phyloP scores from a whole-genome alignment of 2,888 invertebrate species.

The Sinhomidia bicolor region DNA sequence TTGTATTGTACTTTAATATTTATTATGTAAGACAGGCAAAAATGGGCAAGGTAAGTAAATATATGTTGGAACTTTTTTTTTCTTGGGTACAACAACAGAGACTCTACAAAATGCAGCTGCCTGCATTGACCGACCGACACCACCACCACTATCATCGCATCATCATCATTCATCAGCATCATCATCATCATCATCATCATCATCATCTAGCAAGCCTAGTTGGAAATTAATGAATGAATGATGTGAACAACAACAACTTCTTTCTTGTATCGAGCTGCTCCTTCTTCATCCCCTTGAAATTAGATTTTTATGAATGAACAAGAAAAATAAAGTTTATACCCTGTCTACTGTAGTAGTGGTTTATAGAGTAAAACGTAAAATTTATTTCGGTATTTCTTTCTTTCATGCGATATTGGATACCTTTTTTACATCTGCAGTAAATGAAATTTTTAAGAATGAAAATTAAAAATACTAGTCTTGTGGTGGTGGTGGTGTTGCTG shows the following conservation, averaged over 20 bases:
- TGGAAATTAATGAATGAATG: constrained; percentile 61
- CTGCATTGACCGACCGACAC: constrained; percentile 15
- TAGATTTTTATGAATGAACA: constrained; percentile 71
- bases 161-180: too few species aligned
- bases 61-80: constrained; percentile 42
- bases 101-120: constrained; percentile 18
- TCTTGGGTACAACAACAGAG: background rate
- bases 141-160: background rate
- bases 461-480: background rate
- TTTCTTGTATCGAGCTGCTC: constrained; percentile 51
- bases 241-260: constrained; percentile 1
- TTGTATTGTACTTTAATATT: constrained; percentile 39
- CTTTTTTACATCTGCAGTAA: background rate
- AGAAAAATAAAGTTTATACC: background rate
- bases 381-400: background rate
- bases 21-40: constrained; percentile 70
- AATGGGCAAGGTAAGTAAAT: constrained; percentile 58
- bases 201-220: constrained; percentile 11
- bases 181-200: too few species aligned
- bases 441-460: background rate
- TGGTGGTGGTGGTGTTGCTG: background rate
- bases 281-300: constrained; percentile 59
- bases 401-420: background rate
- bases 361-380: background rate
- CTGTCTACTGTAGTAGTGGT: background rate